Conservation (phyloP, 2,888 invertebrate genomes). For the Itoplectis maculator region DNA sequence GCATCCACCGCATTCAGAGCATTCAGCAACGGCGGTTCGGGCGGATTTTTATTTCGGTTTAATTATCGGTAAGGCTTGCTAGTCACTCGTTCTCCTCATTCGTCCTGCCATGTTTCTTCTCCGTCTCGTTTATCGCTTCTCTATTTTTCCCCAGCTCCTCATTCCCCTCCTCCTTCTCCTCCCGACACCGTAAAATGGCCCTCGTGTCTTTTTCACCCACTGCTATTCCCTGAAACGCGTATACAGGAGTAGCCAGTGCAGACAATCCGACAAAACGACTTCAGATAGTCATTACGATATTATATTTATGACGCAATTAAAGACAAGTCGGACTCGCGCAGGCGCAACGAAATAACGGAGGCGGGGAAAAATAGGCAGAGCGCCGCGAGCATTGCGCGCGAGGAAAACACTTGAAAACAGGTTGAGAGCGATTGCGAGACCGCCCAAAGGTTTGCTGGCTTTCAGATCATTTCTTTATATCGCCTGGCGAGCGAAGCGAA, state of each 20-base stretch:
- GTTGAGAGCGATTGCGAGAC: slow-evolving; percentile 62
- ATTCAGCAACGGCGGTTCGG: slow-evolving; percentile 64
- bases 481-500: slow-evolving; percentile 48
- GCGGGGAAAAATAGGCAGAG: slow-evolving; percentile 62
- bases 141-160: slow-evolving; percentile 42
- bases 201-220: slow-evolving; percentile 36
- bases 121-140: slow-evolving; percentile 63
- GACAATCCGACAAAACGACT: slow-evolving; percentile 65
- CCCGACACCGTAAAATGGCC: slow-evolving; percentile 38
- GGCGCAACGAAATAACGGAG: slow-evolving; percentile 68
- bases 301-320: slow-evolving; percentile 76
- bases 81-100: slow-evolving; percentile 56
- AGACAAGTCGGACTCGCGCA: slow-evolving; percentile 57
- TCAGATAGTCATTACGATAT: slow-evolving; percentile 74
- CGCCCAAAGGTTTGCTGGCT: slow-evolving; percentile 57
- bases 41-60: slow-evolving; percentile 81
- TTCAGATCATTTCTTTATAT: slow-evolving; percentile 35
- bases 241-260: slow-evolving; percentile 35
- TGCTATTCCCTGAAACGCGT: slow-evolving; percentile 49
- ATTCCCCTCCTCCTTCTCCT: slow-evolving; percentile 49
- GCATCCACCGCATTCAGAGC: slow-evolving; percentile 54
- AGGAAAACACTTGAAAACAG: slow-evolving; percentile 69
- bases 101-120: slow-evolving; percentile 58
- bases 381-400: slow-evolving; percentile 56
- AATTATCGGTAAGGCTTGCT: slow-evolving; percentile 76